Base-by-base conservation (phyloP, 2,888 invertebrate genomes). In the Cryptocephalus moraei region DNA sequence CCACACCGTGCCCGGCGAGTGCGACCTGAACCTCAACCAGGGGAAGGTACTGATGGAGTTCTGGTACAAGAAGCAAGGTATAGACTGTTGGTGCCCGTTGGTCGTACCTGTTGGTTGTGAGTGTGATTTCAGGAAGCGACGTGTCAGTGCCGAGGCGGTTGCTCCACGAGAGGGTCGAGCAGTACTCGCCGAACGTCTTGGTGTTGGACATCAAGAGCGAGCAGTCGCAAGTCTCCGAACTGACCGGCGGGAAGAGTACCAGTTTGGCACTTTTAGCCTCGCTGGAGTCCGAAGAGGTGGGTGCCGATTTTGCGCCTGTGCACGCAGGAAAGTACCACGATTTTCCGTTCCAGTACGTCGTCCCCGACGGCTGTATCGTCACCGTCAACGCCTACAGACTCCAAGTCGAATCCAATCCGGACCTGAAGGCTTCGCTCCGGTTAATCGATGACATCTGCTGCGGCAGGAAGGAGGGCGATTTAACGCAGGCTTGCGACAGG, bases 221-320 rank as follows among this genome's bases (percentile, higher is more conserved):
- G 1, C 72, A 72, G 10, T 76, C 81, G 31, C 71, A 73, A 22
- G 76, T 78, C 51, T 68, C 78, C 1, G 64, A 67, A 8, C 64
- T 82, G 9, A 82, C 84, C 0, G 91, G 91, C 0, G 89, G 88
- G 1, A 91, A 90, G 67, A 89, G 85, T 9, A 80, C 83, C 1
- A 88, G 89, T 2, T 68, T 91, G 10, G 85, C 85, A 0, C 66
- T 82, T 36, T 69, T 90, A 41, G 68, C 73, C 8, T 64, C 67
- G 13, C 68, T 78, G 45, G 56, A 66, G 12, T 58, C 64, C 4
- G 60, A 70, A 39, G 66, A 75, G 61, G 80, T 79, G 68, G 61
- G 80, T 79, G 68, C 54, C 56, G 50, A 44, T 48, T 39, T 14
- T 40, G n/a, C 33, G 31, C 22, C 12, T 32, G 31, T 38, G 8